Base-by-base conservation (phyloP, 2,113 vertebrate species). In the Hyaena hyaena region DNA sequence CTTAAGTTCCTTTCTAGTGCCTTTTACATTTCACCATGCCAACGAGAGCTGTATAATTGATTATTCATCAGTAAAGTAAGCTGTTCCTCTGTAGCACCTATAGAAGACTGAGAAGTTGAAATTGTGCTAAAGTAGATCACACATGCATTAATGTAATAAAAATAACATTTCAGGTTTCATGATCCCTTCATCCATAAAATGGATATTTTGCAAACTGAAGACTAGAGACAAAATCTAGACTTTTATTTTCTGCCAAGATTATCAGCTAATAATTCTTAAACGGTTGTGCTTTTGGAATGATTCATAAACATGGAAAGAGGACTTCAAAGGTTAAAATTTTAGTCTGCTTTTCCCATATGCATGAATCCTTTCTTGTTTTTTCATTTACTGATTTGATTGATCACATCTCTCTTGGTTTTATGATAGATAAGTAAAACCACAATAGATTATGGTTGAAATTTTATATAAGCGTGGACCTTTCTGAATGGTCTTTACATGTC, bases 401-500 rank as follows among this genome's bases (percentile, higher is more conserved):
- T 83, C 71, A 33, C 17, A n/a, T 93, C 10, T 66, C 33, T 96
- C 9, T 21, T 58, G 68, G 31, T 82, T 95, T 93, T 92, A 53
- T 85, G 80, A 84, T 61, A 83, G 28, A 15, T 77, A 88, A 90
- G 9, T 81, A 61, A 97, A 94, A 77, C 10, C 65, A 76, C n/a
- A 58, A 21, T 81, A 71, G 55, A 53, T 93, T 86, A 73, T 88
- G 39, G 6, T 74, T 88, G 45, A 96, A 88, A 81, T 77, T 95
- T 94, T 68, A 84, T 28, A 21, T 45, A 85, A 58, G 50, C 81
- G 24, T 31, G 19, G n/a, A 71, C 11, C 4, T 93, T 85, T 96
- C 15, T 63, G 35, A 96, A 97, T 69, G 26, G 5, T 87, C 88
- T 98, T 98, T 50, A 58, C 87, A 84, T 98, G 33, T 86, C 69